Base-by-base conservation (phyloP, 2,888 invertebrate species). In the Ochlodes sylvanus region DNA sequence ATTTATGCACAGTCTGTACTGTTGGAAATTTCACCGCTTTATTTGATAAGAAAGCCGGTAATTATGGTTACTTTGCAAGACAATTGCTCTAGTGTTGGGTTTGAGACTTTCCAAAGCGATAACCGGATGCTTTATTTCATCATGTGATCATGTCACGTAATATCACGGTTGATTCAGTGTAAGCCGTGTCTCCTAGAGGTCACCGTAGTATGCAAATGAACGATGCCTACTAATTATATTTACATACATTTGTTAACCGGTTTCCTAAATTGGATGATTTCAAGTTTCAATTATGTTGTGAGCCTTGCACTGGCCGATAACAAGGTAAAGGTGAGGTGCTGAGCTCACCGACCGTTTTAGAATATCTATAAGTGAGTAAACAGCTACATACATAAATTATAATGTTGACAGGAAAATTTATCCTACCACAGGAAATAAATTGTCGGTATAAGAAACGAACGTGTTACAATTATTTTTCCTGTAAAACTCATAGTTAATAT, bases 1-100 rank as follows among this genome's bases (percentile, higher is more conserved):
- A 77, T 82, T 85, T 79, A 84, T 84, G 85, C 85, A 79, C 76
- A 75, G 74, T 71, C 73, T 17, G 52, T 67, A n/a, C 17, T 61
- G 58, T 44, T 47, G 75, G 57, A 71, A 78, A 72, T 86, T 86
- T 86, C 83, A 78, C 82, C 76, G 76, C 73, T 75, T 73, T 73
- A 75, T 81, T 81, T 79, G 78, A 80, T 78, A 79, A 72, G 83
- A 85, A 84, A 87, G 83, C 76, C 58, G 75, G 56, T 83, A 81
- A 85, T 84, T 85, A 64, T 65, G 15, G 56, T 52, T 68, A 56
- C 63, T 68, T 68, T 68, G 57, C 63, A 63, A 57, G 21, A 67
- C 63, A 60, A 67, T 69, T 63, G 54, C 63, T 14, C 44, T n/a
- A n/a, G 12, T 34, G 41, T 21, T 6, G 5, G 17, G 61, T 15